phyloP scores from a whole-genome alignment of 2,113 vertebrate species.

The Saccopteryx bilineata region DNA sequence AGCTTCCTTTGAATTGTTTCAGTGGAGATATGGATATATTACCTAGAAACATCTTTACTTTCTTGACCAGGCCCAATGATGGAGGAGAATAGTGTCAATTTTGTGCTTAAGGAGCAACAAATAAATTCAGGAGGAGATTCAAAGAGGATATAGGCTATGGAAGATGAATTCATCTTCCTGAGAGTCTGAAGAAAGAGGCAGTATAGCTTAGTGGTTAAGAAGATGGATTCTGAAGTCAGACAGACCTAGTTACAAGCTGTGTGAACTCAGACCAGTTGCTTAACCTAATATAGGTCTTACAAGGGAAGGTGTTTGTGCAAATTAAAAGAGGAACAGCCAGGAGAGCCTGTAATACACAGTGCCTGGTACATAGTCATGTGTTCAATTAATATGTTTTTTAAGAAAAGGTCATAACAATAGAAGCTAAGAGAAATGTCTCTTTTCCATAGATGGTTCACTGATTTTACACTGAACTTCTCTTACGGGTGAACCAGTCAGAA shows the following conservation, averaged over 20 bases:
- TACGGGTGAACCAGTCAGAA: background rate
- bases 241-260: background rate
- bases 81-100: background rate
- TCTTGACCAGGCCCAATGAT: slow-evolving; percentile 27
- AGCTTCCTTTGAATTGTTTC: background rate
- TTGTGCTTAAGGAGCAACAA: slow-evolving; percentile 8
- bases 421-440: background rate
- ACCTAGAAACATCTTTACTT: slow-evolving; percentile 11
- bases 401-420: background rate
- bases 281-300: background rate
- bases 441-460: background rate
- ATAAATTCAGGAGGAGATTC: background rate
- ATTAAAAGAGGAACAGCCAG: background rate
- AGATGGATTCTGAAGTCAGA: background rate
- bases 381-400: background rate
- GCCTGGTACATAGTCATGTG: background rate
- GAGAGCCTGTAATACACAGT: background rate
- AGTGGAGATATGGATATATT: background rate
- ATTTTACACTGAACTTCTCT: background rate
- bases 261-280: background rate
- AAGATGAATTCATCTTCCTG: background rate
- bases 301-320: background rate
- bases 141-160: background rate
- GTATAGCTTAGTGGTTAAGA: background rate
- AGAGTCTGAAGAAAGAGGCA: background rate